Evolutionary conservation across 1,140 invertebrate species (phyloP).

Genomic region (Musca vetustissima): DNA sequence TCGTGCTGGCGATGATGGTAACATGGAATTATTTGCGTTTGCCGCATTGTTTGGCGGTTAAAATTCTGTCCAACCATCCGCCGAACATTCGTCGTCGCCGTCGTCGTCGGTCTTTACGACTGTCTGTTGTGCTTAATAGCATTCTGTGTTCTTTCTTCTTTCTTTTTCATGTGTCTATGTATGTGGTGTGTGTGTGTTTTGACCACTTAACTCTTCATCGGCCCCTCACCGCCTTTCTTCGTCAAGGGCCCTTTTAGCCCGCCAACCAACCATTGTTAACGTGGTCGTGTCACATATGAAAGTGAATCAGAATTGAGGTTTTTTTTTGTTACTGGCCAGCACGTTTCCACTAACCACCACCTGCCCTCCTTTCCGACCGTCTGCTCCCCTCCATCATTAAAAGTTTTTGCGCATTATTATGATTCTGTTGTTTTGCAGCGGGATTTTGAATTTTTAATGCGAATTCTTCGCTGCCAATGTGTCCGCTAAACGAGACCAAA

Average conservation of each 20-base stretch:
- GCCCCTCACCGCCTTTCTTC: not conserved
- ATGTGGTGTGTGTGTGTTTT: not conserved
- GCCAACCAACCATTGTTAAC: not conserved
- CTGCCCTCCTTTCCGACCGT: no score
- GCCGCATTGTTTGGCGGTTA: no score
- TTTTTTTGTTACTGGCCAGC: not conserved
- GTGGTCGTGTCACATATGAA: constrained; percentile 16
- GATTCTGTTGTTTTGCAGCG: not conserved
- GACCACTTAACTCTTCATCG: not conserved
- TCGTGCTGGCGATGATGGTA: no score
- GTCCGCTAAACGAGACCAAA: constrained; percentile 14
- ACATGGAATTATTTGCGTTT: no score
- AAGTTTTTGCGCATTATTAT: not conserved
- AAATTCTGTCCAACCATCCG: not conserved
- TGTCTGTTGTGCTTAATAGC: not conserved
- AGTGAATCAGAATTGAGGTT: constrained; percentile 15
- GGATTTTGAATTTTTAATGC: not conserved
- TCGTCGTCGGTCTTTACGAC: no score
- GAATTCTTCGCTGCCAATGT: not conserved
- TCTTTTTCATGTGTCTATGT: not conserved
- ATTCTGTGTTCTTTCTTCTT: not conserved
- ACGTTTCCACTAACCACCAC: not conserved
- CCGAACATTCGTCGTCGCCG: not conserved
- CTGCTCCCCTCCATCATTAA: no score
- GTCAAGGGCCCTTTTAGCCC: no score